Conservation (phyloP, 2,888 invertebrate species). For the Anticlea derivata region DNA sequence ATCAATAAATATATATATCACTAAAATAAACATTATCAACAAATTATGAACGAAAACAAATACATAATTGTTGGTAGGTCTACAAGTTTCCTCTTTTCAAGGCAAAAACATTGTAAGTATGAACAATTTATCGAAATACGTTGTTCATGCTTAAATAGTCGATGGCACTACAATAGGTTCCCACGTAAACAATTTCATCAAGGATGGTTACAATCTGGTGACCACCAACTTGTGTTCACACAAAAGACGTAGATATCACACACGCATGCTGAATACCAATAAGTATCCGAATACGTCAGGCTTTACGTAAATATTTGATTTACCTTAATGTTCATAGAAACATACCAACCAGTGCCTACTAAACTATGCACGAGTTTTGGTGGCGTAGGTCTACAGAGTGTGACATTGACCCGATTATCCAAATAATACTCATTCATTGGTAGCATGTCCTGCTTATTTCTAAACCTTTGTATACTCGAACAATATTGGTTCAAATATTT, state of each 20-base stretch:
- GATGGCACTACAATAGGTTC: conserved; percentile 18
- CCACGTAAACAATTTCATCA: conserved; percentile 17
- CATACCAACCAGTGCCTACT: not conserved
- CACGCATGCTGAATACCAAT: conserved; percentile 15
- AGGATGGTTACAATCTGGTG: conserved; percentile 7
- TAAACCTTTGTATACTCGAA: conserved; percentile 8
- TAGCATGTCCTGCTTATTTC: conserved; percentile 12
- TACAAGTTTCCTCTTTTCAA: too few relatives aligned
- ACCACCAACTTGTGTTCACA: conserved; percentile 9
- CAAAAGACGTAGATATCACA: not conserved
- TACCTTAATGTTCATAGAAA: too few relatives aligned
- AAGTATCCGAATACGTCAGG: not conserved
- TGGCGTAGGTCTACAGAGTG: not conserved
- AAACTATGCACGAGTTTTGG: not conserved
- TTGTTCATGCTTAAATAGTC: conserved; percentile 2
- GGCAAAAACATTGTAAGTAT: too few relatives aligned
- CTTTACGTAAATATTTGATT: conserved; percentile 14
- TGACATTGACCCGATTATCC: conserved; percentile 45
- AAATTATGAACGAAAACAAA: too few relatives aligned
- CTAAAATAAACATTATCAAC: too few relatives aligned
- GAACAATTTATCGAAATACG: not conserved
- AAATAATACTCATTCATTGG: conserved; percentile 30
- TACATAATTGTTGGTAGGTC: too few relatives aligned
- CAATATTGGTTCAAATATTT: conserved; percentile 30
- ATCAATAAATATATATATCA: too few relatives aligned